phyloP scores from a whole-genome alignment of 2,113 vertebrate species.

The Apus apus region DNA sequence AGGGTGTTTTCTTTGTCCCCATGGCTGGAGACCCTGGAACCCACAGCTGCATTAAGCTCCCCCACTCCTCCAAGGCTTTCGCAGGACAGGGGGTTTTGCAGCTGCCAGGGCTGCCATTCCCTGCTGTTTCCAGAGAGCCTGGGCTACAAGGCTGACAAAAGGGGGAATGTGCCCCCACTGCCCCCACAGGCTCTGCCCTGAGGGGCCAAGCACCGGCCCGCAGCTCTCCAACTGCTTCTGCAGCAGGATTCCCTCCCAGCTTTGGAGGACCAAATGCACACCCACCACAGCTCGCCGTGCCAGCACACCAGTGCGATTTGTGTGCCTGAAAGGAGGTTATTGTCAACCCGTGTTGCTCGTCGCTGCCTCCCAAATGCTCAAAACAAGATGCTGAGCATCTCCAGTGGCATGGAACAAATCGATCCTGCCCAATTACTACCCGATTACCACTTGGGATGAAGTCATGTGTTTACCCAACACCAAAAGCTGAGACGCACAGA shows the following conservation, averaged over 20 bases:
- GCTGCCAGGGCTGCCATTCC: not conserved
- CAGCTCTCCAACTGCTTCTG: fast-evolving
- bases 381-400: not conserved
- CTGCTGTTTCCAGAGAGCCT: fast-evolving
- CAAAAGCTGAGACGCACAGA: not conserved
- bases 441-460: not conserved
- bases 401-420: fast-evolving
- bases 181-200: not conserved
- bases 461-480: not conserved
- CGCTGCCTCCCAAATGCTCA: not conserved
- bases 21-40: fast-evolving
- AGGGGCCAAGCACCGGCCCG: fast-evolving
- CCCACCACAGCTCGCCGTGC: fast-evolving
- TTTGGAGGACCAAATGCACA: fast-evolving
- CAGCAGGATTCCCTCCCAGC: not conserved
- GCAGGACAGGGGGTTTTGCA: not conserved
- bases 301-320: fast-evolving
- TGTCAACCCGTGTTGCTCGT: not conserved
- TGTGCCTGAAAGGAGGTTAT: not conserved
- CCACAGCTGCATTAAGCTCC: too few species aligned
- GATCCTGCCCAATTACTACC: not conserved
- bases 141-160: not conserved
- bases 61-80: not conserved
- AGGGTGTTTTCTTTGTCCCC: not conserved
- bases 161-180: fast-evolving